phyloP scores from a whole-genome alignment of 2,113 vertebrate species.

The Noctilio leporinus region DNA sequence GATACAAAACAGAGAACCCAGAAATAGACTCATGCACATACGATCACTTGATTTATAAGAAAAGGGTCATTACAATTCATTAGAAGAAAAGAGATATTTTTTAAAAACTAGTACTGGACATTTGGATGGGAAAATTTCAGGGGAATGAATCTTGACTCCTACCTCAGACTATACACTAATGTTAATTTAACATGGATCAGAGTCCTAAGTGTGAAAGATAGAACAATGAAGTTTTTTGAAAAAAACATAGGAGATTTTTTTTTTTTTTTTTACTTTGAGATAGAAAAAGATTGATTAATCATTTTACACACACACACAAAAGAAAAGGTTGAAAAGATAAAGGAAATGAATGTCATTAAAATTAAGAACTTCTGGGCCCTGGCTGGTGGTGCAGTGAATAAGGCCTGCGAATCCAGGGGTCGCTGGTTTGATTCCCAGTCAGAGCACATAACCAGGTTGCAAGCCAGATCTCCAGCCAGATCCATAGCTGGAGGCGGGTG shows the following conservation, averaged over 20 bases:
- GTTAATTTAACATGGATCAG: background rate
- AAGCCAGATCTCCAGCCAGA: no score
- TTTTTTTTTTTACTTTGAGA: background rate
- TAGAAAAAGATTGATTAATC: background rate
- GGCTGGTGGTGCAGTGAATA: no score
- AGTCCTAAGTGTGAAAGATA: background rate
- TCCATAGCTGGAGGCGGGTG: no score
- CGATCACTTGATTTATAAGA: background rate
- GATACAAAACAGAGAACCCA: background rate
- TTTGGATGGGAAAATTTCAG: background rate
- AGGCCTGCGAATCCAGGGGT: no score
- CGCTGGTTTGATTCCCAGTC: no score
- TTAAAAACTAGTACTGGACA: background rate
- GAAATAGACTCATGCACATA: background rate
- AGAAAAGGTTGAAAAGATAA: conserved; percentile 3
- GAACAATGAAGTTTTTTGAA: background rate
- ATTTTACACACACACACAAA: background rate
- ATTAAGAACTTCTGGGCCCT: background rate
- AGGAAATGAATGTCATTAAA: background rate
- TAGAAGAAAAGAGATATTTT: background rate
- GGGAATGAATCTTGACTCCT: background rate
- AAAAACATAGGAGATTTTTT: background rate
- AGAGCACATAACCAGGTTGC: no score
- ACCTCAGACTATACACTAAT: background rate
- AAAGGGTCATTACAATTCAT: background rate